Evolutionary conservation across 2,888 invertebrate species (phyloP).

Genomic region (Omphaloscelis lunosa): DNA sequence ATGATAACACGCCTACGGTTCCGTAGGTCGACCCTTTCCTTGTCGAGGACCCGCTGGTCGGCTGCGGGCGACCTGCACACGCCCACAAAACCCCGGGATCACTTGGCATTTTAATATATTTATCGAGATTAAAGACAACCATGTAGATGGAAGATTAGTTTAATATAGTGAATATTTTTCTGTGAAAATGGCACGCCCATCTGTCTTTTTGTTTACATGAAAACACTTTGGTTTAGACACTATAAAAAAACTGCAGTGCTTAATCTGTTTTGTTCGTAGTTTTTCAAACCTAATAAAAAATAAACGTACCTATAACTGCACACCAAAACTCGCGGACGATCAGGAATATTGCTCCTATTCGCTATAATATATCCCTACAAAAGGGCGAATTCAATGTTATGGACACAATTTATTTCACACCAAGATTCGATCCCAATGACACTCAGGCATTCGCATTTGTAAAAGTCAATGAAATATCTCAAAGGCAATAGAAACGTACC

Average conservation of each 20-base stretch:
- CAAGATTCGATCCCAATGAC: conserved; percentile 70
- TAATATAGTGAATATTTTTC: background rate
- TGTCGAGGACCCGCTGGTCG: conserved; percentile 67
- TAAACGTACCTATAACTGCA: conserved; percentile 1
- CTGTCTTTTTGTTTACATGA: background rate
- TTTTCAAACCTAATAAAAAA: conserved; percentile 2
- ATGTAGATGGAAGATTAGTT: conserved; percentile 26
- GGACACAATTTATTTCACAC: conserved; percentile 64
- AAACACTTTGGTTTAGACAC: background rate
- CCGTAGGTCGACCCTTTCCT: conserved; percentile 78
- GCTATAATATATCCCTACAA: conserved; percentile 52
- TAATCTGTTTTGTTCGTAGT: background rate
- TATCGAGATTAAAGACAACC: conserved; percentile 34
- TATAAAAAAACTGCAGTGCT: background rate
- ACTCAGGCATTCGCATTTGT: conserved; percentile 77
- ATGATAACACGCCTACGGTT: conserved; percentile 73
- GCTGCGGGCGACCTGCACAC: conserved; percentile 66
- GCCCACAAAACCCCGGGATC: conserved; percentile 67
- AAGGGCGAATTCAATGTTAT: conserved; percentile 63
- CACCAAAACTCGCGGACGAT: conserved; percentile 11
- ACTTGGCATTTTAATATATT: conserved; percentile 63
- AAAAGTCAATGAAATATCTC: conserved; percentile 81
- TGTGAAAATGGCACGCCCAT: background rate
- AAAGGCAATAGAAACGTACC: conserved; percentile 79
- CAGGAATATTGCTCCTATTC: conserved; percentile 24